phyloP scores from a whole-genome alignment of 2,888 invertebrate species.

The Euproctis similis region DNA sequence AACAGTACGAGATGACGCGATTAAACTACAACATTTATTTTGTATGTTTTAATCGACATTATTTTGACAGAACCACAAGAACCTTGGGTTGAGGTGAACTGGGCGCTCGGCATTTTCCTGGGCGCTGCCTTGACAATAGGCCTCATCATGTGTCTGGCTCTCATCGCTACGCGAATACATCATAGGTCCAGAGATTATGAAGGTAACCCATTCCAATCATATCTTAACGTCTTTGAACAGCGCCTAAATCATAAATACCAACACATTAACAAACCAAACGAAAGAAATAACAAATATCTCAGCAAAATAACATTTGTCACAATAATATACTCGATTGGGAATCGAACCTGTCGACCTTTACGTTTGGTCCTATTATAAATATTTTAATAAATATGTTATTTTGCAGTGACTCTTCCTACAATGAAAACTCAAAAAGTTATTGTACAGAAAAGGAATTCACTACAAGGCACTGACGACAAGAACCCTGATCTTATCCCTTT shows the following conservation, averaged over 20 bases:
- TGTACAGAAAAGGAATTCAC: constrained; percentile 53
- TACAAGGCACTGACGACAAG: constrained; percentile 84
- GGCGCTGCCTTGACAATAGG: constrained; percentile 82
- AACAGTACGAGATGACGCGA: no score
- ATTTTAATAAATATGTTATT: not conserved
- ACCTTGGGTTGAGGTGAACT: constrained; percentile 65
- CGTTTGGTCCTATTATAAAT: not conserved
- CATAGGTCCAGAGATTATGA: constrained; percentile 68
- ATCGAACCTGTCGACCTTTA: no score
- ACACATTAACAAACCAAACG: no score
- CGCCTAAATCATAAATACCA: no score
- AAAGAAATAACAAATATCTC: no score
- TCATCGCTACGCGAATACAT: constrained; percentile 78
- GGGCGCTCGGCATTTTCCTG: constrained; percentile 79
- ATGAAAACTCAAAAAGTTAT: constrained; percentile 77
- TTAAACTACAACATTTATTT: no score
- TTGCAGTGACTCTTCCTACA: constrained; percentile 59
- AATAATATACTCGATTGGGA: no score
- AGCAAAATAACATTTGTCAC: no score
- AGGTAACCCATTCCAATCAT: constrained; percentile 51
- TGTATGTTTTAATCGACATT: no score
- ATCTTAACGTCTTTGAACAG: no score
- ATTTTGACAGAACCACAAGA: constrained; percentile 53
- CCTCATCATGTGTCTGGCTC: constrained; percentile 79
- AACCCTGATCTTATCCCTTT: constrained; percentile 92